Evolutionary conservation across 1,140 invertebrate species (phyloP), one percentile per base, ranked within the genome.

Genomic region (Aphelenchoides besseyi): DNA sequence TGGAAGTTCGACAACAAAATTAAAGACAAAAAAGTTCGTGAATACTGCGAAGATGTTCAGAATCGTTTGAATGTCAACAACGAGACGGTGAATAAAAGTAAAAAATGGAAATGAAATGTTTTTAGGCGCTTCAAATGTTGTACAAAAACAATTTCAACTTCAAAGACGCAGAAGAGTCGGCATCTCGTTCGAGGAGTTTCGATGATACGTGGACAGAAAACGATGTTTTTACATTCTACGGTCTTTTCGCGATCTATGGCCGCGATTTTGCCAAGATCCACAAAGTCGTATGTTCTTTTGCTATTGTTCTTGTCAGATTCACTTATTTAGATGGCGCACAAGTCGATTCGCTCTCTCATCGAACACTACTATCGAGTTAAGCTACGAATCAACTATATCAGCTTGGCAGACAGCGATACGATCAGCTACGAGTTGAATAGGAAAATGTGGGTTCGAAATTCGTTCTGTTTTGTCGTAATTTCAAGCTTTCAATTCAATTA

Each of bases 201-300:
- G n/a, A 30, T n/a, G 63, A 37, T 29, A 23, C 30, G 30, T 66
- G 63, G 63, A n/a, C 32, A 2, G 63, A 66, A 29, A 35, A 53
- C 36, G 63, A 66, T 53, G 1, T 12, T 23, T 66, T 33, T 53
- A 32, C 12, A 12, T 66, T 66, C 32, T 36, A 66, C 30, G 63
- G 36, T 18, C 63, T 66, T 2, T 66, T 36, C 63, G 23, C 12
- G 12, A 37, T 35, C 12, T 66, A 18, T 66, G 63, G 63, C 16
- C 63, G 63, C 63, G 63, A 37, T 53, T 66, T 66, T 53, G 26
- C 12, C 16, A 37, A 37, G 32, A 66, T 66, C 30, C 63, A 66
- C 12, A 29, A 18, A 53, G 36, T 59, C 18, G 55, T 59, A 33
- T 8, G 55, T 8, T 8, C 41, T 23, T 23, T 48, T 48, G 16